Conservation (phyloP, 2,113 vertebrate genomes). For the Podiceps cristatus region DNA sequence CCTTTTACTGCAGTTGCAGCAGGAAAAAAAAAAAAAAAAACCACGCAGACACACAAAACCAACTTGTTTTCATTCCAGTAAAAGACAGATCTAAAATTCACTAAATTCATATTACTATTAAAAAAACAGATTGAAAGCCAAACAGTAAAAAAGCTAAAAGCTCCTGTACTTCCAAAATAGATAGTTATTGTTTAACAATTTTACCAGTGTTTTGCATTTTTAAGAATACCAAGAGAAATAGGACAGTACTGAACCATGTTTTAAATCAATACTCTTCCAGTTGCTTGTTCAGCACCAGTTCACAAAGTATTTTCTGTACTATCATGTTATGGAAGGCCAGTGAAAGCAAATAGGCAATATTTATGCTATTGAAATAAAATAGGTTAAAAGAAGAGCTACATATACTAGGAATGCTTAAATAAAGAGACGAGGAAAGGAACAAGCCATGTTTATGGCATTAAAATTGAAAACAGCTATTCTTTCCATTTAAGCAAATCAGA, state of each 20-base stretch:
- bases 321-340: constrained; percentile 46
- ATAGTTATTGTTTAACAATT: neutral
- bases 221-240: constrained; percentile 38
- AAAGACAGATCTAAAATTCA: constrained; percentile 39
- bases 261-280: constrained; percentile 59
- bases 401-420: neutral
- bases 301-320: constrained; percentile 39
- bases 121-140: neutral
- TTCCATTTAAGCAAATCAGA: constrained; percentile 45
- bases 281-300: constrained; percentile 65
- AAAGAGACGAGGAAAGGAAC: neutral
- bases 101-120: neutral
- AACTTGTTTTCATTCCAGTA: constrained; percentile 1
- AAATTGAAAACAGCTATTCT: constrained; percentile 6
- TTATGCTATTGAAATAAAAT: constrained; percentile 44
- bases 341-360: constrained; percentile 45
- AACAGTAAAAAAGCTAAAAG: neutral
- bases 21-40: neutral
- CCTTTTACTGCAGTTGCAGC: constrained; percentile 75
- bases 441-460: neutral
- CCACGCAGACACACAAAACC: neutral
- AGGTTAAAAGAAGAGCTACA: constrained; percentile 19
- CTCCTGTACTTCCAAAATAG: neutral
- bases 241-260: constrained; percentile 9
- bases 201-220: neutral